phyloP scores from a whole-genome alignment of 2,797 vertebrate species.

The Thamnophis elegans region DNA sequence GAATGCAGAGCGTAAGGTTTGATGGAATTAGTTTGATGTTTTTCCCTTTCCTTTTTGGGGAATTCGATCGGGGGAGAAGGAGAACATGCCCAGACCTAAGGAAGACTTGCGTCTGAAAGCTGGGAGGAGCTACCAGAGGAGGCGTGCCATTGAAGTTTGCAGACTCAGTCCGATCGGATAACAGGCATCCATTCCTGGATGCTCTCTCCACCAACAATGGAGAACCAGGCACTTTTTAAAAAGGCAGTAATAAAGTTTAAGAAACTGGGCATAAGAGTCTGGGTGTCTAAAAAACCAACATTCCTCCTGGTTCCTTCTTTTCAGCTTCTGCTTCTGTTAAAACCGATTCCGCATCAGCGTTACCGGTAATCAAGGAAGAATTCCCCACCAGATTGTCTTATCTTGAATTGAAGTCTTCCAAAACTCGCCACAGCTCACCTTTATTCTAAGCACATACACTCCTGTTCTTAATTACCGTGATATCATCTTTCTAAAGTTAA shows the following conservation, averaged over 20 bases:
- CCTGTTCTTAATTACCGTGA: background rate
- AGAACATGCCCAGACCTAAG: no score
- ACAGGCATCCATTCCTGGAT: no score
- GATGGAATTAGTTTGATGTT: no score
- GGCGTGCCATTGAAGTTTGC: no score
- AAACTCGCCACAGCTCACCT: background rate
- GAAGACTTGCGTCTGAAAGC: no score
- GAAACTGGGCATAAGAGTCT: background rate
- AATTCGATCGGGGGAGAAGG: no score
- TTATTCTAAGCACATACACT: background rate
- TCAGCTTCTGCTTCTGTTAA: background rate
- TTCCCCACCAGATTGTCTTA: background rate
- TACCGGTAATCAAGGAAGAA: background rate
- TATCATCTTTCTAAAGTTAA: conserved; percentile 16
- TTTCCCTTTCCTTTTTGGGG: no score
- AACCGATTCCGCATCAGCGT: background rate
- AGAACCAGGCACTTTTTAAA: background rate
- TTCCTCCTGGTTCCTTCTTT: conserved; percentile 17
- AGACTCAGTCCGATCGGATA: no score
- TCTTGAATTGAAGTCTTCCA: background rate
- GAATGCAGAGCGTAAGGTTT: background rate
- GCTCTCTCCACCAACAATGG: no score
- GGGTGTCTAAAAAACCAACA: background rate
- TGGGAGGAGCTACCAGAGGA: no score
- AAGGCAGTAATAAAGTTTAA: background rate